Base-by-base conservation (phyloP, 2,113 vertebrate species). In the Paradoxurus hermaphroditus region DNA sequence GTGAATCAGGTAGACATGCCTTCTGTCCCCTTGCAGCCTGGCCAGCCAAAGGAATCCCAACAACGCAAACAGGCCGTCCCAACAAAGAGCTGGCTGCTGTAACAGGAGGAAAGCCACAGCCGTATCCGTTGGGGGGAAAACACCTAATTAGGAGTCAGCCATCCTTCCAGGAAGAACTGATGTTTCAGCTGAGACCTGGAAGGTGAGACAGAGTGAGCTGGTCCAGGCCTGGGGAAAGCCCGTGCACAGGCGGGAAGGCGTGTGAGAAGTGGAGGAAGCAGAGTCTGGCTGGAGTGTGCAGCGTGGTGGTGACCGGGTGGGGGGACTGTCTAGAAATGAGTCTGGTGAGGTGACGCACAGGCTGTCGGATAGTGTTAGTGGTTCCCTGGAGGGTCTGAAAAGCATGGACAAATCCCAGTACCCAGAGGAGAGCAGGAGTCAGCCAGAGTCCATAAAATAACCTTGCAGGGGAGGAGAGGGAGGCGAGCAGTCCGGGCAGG, bases 301-400 rank as follows among this genome's bases (percentile, higher is more conserved):
- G 23, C 34, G 5, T 0, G 0, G 84, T 31, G 25, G 31, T 21
- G 16, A 81, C 14, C 0, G 2, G 51, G 59, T 16, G 4, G 15
- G 18, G 14, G 15, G 5, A 3, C 0, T 62, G 19, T 36, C 29
- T 2, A 72, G 29, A n/a, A 63, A 5, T 25, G 27, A 65, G 59
- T 29, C 62, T 27, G 3, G 75, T 1, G n/a, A 62, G 77, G 51
- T 19, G 13, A 86, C 23, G 51, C 65, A 53, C 5, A 91, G n/a
- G 46, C 21, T 36, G 1, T 14, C 51, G 41, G 75, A 41, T 84
- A 84, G 67, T 49, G 27, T 34, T 7, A 5, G 34, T 2, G 68
- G 53, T 51, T 77, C n/a, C 21, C 5, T 7, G 8, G 44, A 53
- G 19, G 10, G 6, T 19, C 75, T 59, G 62, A 23, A 49, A 73